Evolutionary conservation across 2,888 invertebrate species (phyloP), one percentile per base, ranked within the genome.

Genomic region (Leptogaster cylindrica): DNA sequence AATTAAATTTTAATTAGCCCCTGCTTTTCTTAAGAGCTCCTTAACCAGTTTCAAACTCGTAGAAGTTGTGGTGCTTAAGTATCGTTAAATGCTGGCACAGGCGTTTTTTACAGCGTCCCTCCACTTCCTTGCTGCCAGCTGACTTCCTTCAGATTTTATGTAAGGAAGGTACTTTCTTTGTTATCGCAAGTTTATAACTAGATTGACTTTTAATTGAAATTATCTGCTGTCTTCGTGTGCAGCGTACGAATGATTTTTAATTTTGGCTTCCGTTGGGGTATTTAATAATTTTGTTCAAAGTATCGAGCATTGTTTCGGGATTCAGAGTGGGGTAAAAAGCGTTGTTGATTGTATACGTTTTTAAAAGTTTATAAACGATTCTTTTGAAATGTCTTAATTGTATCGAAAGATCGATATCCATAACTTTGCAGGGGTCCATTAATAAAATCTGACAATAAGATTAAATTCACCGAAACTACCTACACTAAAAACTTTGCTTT

Each of bases 1-100:
- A 73, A 73, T 73, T 73, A 73, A 73, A 73, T 72, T 73, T 73
- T 73, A 73, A 73, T 73, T 73, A 73, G 73, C 72, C 72, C 46
- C 16, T 27, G 31, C 33, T 64, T 44, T 46, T 28, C 48, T 48
- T 48, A 46, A 48, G 64, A 16, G 41, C 44, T 28, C 61, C 61
- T 41, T 41, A 41, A 41, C 61, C 61, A 61, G 44, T 61, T 61
- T 28, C 27, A 16, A 28, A 44, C 61, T 61, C 28, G 16, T 44
- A 44, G 61, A 61, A 61, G 61, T 61, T 61, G 61, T 61, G 61
- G 61, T 61, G 44, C 44, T 61, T 61, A 61, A 61, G 44, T 44
- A 44, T 44, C 44, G 41, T 44, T 61, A 44, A 44, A 61, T 41
- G 61, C 31, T 61, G 61, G 61, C 61, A 28, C 61, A 44, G 44